Base-by-base conservation (phyloP, 2,888 invertebrate genomes). In the Lasioglossum calceatum region DNA sequence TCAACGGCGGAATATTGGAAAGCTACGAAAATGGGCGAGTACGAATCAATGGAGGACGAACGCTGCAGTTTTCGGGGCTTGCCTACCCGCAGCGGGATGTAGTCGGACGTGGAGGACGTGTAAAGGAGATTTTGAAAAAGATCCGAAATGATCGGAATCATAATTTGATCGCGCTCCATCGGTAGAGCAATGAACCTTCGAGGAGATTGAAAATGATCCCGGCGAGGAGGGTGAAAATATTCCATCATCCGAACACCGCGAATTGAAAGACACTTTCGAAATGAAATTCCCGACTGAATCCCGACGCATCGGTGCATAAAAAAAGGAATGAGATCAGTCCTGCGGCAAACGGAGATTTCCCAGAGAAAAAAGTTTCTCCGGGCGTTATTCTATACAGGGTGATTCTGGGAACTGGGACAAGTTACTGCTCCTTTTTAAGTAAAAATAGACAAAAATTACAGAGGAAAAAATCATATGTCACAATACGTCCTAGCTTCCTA, bases 271-370 rank as follows among this genome's bases (percentile, higher is more conserved):
- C 42, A 19, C 14, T 71, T 75, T 70, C 71, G 23, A 71, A 77
- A 72, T 81, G 71, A 71, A 71, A 76, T 74, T 32, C 27, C 71
- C 47, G 71, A 71, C 77, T 72, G 77, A 81, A 50, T 75, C 81
- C 70, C 7, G 23, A n/a, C 42, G 47, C 47, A 16, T 47, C n/a
- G 39, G 1, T 42, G 7, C 27, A 67, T 19, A 10, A 23, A 58
- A 58, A 70, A 32, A 12, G 2, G 12, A 58, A 47, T 47, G 27
- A 42, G n/a, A 67, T 71, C 75, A 58, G 47, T 47, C 42, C 36
- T 54, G 47, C 27, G 70, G 70, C 61, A 61, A 82, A 42, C 58
- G 73, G 54, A 32, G 67, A 67, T 36, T 71, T 78, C 27, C 27
- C 36, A 10, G 3, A 74, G 58, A 76, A 70, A 84, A 82, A 82